Conservation (phyloP, 2,113 vertebrate species). For the Cheirogaleus medius region DNA sequence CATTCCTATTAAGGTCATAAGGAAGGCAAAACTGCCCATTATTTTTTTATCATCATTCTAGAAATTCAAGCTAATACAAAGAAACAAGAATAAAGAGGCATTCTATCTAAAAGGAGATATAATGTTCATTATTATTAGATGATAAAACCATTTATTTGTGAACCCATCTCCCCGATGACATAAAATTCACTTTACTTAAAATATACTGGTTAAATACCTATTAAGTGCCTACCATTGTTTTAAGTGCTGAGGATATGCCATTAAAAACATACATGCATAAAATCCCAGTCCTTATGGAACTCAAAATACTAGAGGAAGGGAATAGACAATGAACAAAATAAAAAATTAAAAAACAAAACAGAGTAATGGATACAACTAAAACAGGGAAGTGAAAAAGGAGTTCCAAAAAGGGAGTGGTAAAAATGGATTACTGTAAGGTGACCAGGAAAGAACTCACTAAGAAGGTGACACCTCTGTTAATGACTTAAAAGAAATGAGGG, state of each 20-base stretch:
- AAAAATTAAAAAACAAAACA: neutral
- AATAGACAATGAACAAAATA: neutral
- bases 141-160: neutral
- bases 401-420: neutral
- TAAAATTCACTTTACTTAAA: conserved; percentile 31
- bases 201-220: neutral
- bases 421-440: neutral
- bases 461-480: neutral
- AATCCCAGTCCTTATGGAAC: neutral
- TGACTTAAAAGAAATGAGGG: neutral
- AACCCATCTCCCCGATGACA: neutral
- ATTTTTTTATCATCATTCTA: conserved; percentile 9
- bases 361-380: neutral
- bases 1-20: neutral
- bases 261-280: neutral
- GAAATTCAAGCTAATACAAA: neutral
- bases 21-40: neutral
- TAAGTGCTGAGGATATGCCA: neutral
- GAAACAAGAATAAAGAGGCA: neutral
- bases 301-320: neutral
- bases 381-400: neutral
- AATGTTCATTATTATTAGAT: neutral
- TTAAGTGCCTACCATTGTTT: neutral
- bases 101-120: neutral
- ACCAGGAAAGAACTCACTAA: neutral